Percentiles rank a stretch among this genome's conserved stretches.
These are phyloP conservation scores for Neoarius graeffei DNA, from an alignment of 2,113 vertebrate species.

Conservation along the genomic window DNA sequence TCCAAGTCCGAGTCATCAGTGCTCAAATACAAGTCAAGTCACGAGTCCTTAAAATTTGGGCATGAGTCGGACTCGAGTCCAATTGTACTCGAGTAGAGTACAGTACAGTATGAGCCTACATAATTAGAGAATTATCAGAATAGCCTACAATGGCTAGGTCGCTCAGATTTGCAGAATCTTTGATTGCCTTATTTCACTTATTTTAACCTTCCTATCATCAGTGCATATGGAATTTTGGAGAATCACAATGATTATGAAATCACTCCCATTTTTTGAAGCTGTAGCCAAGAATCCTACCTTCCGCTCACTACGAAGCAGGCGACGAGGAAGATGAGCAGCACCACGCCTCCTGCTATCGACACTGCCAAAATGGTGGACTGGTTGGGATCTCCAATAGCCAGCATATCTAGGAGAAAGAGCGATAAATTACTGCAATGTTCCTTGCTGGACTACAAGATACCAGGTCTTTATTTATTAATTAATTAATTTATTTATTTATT, in stretches of 20 bases:
- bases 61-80: no score
- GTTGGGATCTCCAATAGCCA: slow-evolving; percentile 81
- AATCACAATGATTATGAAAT: neutral
- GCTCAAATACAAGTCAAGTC: no score
- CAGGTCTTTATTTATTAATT: neutral
- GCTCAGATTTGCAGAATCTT: neutral
- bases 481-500: no score
- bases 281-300: slow-evolving; percentile 64
- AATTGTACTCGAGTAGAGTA: neutral
- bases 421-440: neutral
- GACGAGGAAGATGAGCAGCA: slow-evolving; percentile 80
- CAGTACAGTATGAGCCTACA: neutral
- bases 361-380: slow-evolving; percentile 80
- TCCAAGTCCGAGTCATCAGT: no score
- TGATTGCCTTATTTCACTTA: neutral
- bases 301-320: slow-evolving; percentile 81
- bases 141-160: no score
- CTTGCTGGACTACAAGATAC: neutral
- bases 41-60: no score
- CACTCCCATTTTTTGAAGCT: neutral
- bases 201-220: neutral
- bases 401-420: slow-evolving; percentile 68
- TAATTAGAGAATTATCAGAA: no score
- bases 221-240: neutral
- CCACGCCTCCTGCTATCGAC: slow-evolving; percentile 76